Evolutionary conservation across 2,113 vertebrate species (phyloP).

Genomic region (Arenaria interpres): DNA sequence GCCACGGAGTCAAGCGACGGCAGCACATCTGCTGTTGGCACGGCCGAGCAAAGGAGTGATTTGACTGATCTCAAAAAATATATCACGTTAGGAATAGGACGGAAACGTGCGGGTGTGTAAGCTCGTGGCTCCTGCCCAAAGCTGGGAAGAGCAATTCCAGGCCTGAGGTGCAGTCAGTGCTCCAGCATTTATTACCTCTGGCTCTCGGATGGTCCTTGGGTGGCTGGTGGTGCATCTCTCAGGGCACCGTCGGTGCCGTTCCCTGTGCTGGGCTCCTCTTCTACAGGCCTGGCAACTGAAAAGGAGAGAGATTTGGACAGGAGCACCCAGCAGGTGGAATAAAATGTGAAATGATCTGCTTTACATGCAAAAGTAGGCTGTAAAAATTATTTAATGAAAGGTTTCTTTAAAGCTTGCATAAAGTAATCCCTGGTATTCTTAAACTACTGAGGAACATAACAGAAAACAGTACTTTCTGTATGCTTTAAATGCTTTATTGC

Average conservation of each 20-base stretch:
- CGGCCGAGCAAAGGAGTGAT: not conserved
- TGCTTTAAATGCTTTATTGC: not conserved
- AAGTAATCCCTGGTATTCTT: not conserved
- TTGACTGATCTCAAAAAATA: not conserved
- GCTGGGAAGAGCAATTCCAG: not conserved
- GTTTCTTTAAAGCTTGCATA: not conserved
- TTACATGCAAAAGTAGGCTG: not conserved
- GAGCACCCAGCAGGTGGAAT: not conserved
- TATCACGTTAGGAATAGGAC: not conserved
- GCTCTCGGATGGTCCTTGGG: rapidly evolving
- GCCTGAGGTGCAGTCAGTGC: not conserved
- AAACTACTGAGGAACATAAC: not conserved
- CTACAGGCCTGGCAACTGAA: rapidly evolving
- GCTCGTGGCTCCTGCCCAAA: not conserved
- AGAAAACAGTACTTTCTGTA: not conserved
- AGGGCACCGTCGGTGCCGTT: not conserved
- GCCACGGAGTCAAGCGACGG: not conserved
- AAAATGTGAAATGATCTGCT: not conserved
- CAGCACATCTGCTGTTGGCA: rapidly evolving
- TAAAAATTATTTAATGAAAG: not conserved
- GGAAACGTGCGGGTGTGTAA: not conserved
- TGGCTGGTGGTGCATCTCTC: rapidly evolving
- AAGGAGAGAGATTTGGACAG: not conserved
- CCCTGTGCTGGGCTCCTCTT: not conserved
- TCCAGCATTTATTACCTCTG: rapidly evolving